Percentiles rank a stretch among this genome's conserved stretches.
Evolutionary conservation across 2,888 invertebrate genomes (phyloP).

Genomic region (Helobdella robusta): DNA sequence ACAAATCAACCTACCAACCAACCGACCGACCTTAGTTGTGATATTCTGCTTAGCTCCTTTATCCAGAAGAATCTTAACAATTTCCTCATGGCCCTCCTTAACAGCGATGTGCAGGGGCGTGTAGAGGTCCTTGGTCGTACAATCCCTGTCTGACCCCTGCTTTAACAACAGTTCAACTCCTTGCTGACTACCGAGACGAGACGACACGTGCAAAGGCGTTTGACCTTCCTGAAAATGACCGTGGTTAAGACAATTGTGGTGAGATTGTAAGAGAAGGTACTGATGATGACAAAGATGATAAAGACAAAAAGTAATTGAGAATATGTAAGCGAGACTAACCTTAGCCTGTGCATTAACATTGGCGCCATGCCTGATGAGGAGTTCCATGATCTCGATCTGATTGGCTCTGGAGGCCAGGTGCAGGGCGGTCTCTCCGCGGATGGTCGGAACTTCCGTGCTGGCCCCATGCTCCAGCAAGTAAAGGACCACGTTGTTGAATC

Average conservation of each 20-base stretch:
- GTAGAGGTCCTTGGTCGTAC: slow-evolving; percentile 82
- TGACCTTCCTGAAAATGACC: slow-evolving; percentile 25
- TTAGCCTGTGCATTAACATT: slow-evolving; percentile 29
- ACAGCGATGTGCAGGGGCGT: slow-evolving; percentile 97
- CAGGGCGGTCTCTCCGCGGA: slow-evolving; percentile 54
- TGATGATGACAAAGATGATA: neutral
- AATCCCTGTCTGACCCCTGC: slow-evolving; percentile 56
- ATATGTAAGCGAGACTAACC: slow-evolving; percentile 5
- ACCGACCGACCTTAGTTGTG: slow-evolving; percentile 66
- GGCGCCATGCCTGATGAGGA: slow-evolving; percentile 25
- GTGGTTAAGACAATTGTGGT: neutral
- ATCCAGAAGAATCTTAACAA: slow-evolving; percentile 85
- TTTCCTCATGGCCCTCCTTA: slow-evolving; percentile 78
- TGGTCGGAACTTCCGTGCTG: slow-evolving; percentile 23
- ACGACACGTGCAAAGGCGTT: slow-evolving; percentile 27
- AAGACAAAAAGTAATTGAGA: neutral
- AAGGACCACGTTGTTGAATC: slow-evolving; percentile 18
- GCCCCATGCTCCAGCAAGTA: slow-evolving; percentile 25
- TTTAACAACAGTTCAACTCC: slow-evolving; percentile 21
- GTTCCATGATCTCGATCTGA: slow-evolving; percentile 26
- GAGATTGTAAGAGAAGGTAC: neutral
- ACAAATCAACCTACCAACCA: neutral
- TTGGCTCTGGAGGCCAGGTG: slow-evolving; percentile 57
- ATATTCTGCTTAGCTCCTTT: slow-evolving; percentile 85
- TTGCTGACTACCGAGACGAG: slow-evolving; percentile 19